A percentile compares a stretch with the other conserved stretches of the same genome.
Conservation (phyloP, 2,113 vertebrate species). For the Loxodonta africana region DNA sequence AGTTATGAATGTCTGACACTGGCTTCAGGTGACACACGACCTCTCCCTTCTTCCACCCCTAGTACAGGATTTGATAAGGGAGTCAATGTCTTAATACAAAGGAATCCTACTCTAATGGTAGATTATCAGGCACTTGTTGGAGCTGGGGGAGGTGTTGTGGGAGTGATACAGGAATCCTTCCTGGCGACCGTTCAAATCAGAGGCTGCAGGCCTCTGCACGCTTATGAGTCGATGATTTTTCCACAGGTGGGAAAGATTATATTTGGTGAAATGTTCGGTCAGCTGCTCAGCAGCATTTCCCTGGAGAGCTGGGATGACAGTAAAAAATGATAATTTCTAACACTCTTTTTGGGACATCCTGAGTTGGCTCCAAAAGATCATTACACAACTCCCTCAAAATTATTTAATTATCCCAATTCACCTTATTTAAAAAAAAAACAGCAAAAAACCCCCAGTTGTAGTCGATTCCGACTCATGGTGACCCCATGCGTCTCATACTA, state of each 20-base stretch:
- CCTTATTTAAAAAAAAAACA: neutral
- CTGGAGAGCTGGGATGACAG: neutral
- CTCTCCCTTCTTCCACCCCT: neutral
- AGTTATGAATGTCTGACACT: neutral
- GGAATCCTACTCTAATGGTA: neutral
- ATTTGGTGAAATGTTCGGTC: neutral
- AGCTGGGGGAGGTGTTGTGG: neutral
- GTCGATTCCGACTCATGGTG: neutral
- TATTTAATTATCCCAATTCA: slow-evolving; percentile 20
- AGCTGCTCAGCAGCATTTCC: slow-evolving; percentile 34
- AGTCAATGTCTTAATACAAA: neutral
- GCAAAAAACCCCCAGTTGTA: neutral
- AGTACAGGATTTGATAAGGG: neutral
- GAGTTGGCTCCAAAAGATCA: neutral
- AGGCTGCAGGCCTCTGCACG: neutral
- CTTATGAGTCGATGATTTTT: slow-evolving; percentile 13
- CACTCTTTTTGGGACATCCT: neutral
- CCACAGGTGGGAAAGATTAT: neutral
- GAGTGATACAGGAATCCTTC: neutral
- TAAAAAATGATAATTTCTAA: slow-evolving; percentile 39
- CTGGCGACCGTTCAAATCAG: neutral
- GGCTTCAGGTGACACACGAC: neutral
- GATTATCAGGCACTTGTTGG: neutral
- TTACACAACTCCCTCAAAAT: neutral
- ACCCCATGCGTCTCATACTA: neutral